Percentiles rank a stretch among this genome's conserved stretches.
These are phyloP conservation scores for Phycodurus eques DNA, from an alignment of 2,113 vertebrate genomes.

Conservation along the genomic window DNA sequence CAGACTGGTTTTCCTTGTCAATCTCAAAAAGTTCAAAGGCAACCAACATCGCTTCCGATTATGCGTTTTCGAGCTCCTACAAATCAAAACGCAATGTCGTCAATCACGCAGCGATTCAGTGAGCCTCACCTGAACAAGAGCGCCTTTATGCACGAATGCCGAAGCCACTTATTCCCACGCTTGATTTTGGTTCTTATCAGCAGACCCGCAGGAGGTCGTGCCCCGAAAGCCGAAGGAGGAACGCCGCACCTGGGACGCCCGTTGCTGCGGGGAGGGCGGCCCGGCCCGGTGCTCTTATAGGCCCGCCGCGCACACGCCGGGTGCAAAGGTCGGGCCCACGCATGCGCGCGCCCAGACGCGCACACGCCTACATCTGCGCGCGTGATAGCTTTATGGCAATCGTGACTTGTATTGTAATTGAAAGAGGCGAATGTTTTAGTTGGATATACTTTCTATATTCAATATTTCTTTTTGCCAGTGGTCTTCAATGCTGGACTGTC, in stretches of 20 bases:
- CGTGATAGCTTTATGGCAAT: background rate
- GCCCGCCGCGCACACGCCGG: background rate
- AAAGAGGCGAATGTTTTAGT: too few species aligned
- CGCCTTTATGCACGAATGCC: background rate
- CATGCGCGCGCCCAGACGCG: slow-evolving; percentile 5
- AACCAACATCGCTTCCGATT: background rate
- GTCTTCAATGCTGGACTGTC: too few species aligned
- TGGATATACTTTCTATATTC: too few species aligned
- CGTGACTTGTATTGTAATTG: background rate
- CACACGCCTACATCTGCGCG: background rate
- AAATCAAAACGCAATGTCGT: background rate
- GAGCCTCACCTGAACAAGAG: background rate
- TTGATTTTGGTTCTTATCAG: background rate
- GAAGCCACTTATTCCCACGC: background rate
- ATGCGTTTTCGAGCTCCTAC: background rate
- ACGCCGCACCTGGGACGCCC: slow-evolving; percentile 54
- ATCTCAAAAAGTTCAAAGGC: background rate
- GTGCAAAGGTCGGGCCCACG: slow-evolving; percentile 46
- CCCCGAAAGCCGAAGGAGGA: slow-evolving; percentile 27
- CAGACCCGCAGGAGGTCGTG: slow-evolving; percentile 10
- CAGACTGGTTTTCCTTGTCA: background rate
- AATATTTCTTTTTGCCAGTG: too few species aligned
- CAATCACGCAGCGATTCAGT: too few species aligned
- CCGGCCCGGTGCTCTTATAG: slow-evolving; percentile 54
- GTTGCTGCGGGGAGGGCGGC: slow-evolving; percentile 6